These are phyloP conservation scores for Propsilocerus akamusi DNA, from an alignment of 1,140 invertebrate genomes.

Conservation along the genomic window DNA sequence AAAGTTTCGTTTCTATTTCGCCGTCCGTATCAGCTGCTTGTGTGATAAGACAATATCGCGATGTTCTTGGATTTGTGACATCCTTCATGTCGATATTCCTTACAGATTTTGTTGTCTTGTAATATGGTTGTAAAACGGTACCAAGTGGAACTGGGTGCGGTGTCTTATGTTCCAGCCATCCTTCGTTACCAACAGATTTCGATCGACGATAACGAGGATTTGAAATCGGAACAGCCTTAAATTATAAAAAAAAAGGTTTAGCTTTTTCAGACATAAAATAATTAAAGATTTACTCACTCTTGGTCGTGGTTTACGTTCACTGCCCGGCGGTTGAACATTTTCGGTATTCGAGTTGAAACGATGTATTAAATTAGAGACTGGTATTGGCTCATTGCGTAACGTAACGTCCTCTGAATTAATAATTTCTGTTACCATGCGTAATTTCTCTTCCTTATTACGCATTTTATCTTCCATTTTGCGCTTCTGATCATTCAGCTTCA, in stretches of 20 bases:
- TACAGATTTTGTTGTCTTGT: slow-evolving; percentile 67
- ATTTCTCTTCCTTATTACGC: slow-evolving; percentile 32
- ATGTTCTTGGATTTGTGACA: slow-evolving; percentile 49
- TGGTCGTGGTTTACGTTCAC: slow-evolving; percentile 16
- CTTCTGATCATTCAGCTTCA: slow-evolving; percentile 43
- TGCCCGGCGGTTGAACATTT: neutral
- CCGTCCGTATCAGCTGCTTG: slow-evolving; percentile 83
- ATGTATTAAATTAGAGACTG: slow-evolving; percentile 7
- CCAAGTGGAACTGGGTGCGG: slow-evolving; percentile 46
- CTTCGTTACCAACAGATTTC: slow-evolving; percentile 48
- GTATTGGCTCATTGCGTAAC: neutral
- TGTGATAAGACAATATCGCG: slow-evolving; percentile 79
- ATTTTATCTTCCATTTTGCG: slow-evolving; percentile 36
- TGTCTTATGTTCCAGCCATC: slow-evolving; percentile 84
- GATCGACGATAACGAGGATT: slow-evolving; percentile 60
- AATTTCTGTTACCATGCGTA: slow-evolving; percentile 24
- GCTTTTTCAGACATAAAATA: neutral
- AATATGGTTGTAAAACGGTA: slow-evolving; percentile 75
- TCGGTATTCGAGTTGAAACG: neutral
- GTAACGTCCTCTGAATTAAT: slow-evolving; percentile 19
- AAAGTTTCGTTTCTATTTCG: slow-evolving; percentile 79
- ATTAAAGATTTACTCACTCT: slow-evolving; percentile 7
- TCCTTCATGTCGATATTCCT: slow-evolving; percentile 52
- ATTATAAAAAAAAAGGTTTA: slow-evolving; percentile 5
- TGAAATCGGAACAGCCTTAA: slow-evolving; percentile 35